Base-by-base conservation (phyloP, 2,888 invertebrate species). In the Harpalus rufipes region DNA sequence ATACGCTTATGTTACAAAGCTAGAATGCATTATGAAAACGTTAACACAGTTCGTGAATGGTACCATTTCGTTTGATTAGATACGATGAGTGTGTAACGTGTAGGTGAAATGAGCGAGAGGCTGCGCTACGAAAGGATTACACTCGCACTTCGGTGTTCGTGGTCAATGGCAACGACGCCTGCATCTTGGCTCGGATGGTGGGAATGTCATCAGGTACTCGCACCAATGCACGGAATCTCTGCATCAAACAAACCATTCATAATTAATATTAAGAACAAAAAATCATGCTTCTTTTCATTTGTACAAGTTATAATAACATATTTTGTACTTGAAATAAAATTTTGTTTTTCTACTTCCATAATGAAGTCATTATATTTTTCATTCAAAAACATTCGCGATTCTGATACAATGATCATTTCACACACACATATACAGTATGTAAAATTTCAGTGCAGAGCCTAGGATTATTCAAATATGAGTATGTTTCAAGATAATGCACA, bases 171-270 rank as follows among this genome's bases (percentile, higher is more conserved):
- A 39, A 3, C 39, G 56, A 7, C 14, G 58, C 32, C 72, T 94
- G 94, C 96, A 97, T 97, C 92, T 96, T 96, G 86, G 94, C 94
- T 87, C 97, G 93, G 82, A 97, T 92, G 80, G 94, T 91, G 85
- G 95, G 94, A 0, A 97, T 94, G 88, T 96, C 96, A 88, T 97
- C 96, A 68, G 96, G 96, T 91, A 97, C 97, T 90, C 96, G 94
- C 68, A 97, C 95, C 88, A 97, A 94, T 86, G 94, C 92, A 89
- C 96, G 94, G 91, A 96, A 95, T 96, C 96, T 96, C 97, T 97
- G 92, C 0, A 92, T 93, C 89, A 87, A 59, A 14, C 14, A 59
- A n/a, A n/a, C 6, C n/a, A 58, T 58, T 5, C 7, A 58, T 58
- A 58, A 12, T n/a, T 14, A n/a, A 8, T 14, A n/a, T 58, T n/a